phyloP scores from a whole-genome alignment of 2,113 vertebrate species.

The Ia io region DNA sequence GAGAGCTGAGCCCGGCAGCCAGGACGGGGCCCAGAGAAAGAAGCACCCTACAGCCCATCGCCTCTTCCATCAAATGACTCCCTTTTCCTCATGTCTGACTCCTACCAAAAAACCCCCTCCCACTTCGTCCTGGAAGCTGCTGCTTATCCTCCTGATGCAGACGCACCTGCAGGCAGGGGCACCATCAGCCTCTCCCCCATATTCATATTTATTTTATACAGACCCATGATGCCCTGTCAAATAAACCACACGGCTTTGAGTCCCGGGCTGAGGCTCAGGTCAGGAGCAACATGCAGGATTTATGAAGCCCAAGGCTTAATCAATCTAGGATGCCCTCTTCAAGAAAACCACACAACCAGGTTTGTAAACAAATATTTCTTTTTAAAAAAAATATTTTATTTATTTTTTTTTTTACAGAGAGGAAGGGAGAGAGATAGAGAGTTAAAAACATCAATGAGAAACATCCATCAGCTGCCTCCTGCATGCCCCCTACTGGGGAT shows the following conservation, averaged over 20 bases:
- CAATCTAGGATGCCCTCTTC: background rate
- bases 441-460: too few relatives aligned
- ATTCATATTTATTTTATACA: slow-evolving; percentile 61
- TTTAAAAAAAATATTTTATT: too few relatives aligned
- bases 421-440: too few relatives aligned
- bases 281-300: background rate
- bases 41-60: background rate
- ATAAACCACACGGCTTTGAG: slow-evolving; percentile 38
- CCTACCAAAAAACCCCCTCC: background rate
- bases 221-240: background rate
- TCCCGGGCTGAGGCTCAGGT: background rate
- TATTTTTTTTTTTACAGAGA: too few relatives aligned
- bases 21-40: too few relatives aligned
- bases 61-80: background rate
- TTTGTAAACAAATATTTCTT: slow-evolving; percentile 24
- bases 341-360: background rate
- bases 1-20: background rate
- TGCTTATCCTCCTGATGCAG: background rate
- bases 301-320: background rate
- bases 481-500: too few relatives aligned
- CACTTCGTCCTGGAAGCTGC: background rate
- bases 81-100: background rate
- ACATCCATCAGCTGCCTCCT: too few relatives aligned
- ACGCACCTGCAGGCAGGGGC: background rate
- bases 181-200: background rate